Percentiles rank a stretch among this genome's conserved stretches.
Conservation (phyloP, 2,113 vertebrate species). For the Chinchilla lanigera region DNA sequence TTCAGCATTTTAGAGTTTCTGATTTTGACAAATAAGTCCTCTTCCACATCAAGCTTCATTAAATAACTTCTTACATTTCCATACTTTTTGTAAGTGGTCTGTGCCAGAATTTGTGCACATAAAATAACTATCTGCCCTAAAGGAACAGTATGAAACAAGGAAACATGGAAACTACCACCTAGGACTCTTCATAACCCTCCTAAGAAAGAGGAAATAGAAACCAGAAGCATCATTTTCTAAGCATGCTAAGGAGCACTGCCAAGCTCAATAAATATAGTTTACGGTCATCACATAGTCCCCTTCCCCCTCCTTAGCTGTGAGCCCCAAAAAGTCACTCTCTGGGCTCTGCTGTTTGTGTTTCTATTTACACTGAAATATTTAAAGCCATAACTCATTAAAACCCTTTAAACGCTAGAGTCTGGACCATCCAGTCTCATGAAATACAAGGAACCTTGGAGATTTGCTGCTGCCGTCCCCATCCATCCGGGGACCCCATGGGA, state of each 20-base stretch:
- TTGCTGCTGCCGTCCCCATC: fast-evolving
- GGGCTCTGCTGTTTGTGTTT: neutral
- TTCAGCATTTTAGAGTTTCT: neutral
- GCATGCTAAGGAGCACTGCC: neutral
- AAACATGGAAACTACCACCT: fast-evolving
- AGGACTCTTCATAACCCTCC: neutral
- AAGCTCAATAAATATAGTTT: neutral
- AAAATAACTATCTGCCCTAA: neutral
- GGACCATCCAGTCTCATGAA: fast-evolving
- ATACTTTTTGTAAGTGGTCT: neutral
- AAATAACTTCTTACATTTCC: neutral
- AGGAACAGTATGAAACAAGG: neutral
- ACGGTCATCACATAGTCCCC: fast-evolving
- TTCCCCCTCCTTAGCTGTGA: fast-evolving
- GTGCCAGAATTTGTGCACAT: neutral
- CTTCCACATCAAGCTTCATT: neutral
- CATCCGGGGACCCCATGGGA: fast-evolving
- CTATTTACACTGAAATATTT: neutral
- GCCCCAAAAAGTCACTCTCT: neutral
- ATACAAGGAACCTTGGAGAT: neutral
- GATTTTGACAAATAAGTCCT: neutral
- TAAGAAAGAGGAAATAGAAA: neutral
- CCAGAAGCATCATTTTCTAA: neutral
- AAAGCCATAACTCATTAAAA: neutral
- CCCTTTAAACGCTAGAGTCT: neutral